These are phyloP conservation scores for Spicauda simplicius DNA, from an alignment of 2,888 invertebrate species.

Conservation along the genomic window DNA sequence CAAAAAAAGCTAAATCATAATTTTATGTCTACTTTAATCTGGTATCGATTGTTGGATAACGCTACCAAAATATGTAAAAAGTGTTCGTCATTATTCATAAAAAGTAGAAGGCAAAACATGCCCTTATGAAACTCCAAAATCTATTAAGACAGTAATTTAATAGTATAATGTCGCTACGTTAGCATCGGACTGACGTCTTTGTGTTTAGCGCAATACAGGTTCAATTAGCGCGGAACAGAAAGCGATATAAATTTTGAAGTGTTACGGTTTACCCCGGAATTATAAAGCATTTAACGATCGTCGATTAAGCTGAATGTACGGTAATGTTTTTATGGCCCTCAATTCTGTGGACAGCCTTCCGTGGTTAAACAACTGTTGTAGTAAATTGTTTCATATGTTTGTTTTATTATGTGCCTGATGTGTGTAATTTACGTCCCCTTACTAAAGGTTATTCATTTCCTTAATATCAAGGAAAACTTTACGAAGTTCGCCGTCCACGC, in stretches of 20 bases:
- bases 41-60: not conserved
- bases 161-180: not conserved
- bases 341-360: not conserved
- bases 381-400: slow-evolving; percentile 3
- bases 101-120: not conserved
- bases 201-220: not conserved
- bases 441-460: not conserved
- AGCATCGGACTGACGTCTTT: not conserved
- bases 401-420: not conserved
- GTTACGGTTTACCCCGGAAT: slow-evolving; percentile 4
- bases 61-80: not conserved
- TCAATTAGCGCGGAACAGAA: not conserved
- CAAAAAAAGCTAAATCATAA: no score
- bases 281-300: slow-evolving; percentile 18
- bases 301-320: slow-evolving; percentile 18
- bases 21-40: not conserved
- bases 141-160: not conserved
- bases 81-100: not conserved
- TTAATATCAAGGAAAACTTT: no score
- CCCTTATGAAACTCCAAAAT: not conserved
- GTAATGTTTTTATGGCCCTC: slow-evolving; percentile 12
- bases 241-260: slow-evolving; percentile 5
- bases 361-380: slow-evolving; percentile 3
- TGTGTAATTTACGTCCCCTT: not conserved
- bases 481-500: no score